Conservation (phyloP, 1,140 invertebrate species). For the Branchinecta lindahli region DNA sequence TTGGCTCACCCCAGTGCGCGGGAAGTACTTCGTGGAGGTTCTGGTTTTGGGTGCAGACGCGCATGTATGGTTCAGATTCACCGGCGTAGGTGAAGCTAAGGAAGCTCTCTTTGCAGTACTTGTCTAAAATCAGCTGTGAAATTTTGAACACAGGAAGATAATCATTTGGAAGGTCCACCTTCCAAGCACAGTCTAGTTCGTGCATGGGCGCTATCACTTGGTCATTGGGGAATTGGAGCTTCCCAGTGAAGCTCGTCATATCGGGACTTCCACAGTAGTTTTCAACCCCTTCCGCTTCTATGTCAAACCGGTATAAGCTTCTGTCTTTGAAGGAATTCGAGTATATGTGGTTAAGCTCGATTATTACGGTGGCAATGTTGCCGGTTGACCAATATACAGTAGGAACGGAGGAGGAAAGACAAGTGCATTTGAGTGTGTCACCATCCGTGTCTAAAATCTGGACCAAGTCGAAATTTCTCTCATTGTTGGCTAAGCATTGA, state of each 20-base stretch:
- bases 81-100: background rate
- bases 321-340: background rate
- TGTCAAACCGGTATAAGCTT: background rate
- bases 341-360: background rate
- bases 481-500: background rate
- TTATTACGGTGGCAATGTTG: background rate
- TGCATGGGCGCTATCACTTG: background rate
- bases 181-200: background rate
- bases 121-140: background rate
- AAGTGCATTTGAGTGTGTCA: background rate
- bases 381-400: background rate
- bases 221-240: background rate
- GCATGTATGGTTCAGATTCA: background rate
- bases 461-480: background rate
- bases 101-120: background rate
- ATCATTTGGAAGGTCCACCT: background rate
- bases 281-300: background rate
- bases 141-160: constrained; percentile 6
- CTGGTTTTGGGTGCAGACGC: background rate
- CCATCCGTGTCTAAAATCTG: background rate
- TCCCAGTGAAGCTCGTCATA: background rate
- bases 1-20: background rate
- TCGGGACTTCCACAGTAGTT: background rate
- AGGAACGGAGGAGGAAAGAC: background rate
- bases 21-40: background rate